Base-by-base conservation (phyloP, 2,113 vertebrate species). In the Sturnira hondurensis region DNA sequence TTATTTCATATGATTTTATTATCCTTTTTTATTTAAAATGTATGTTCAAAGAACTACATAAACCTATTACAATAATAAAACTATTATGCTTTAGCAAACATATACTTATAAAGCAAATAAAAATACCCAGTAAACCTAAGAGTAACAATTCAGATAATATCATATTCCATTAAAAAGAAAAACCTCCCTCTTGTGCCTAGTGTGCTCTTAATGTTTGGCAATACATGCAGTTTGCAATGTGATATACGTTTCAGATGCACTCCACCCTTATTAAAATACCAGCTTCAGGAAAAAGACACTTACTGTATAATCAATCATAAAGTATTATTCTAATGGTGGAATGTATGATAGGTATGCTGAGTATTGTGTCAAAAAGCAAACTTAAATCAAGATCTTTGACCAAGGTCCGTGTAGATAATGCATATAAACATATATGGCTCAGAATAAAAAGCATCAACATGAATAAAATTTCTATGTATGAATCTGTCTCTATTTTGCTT, bases 321-420 rank as follows among this genome's bases (percentile, higher is more conserved):
- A 89, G 91, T 97, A 96, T 97, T 98, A 97, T 98, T 98, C 92
- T 97, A 97, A 97, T 82, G 94, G 98, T 98, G 94, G 80, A 97
- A 97, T 96, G 92, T 33, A 84, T 85, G 96, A 98, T 97, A 98
- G 71, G 47, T 95, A 73, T 70, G 87, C 68, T 94, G 82, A 97
- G 47, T 74, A 95, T 87, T 96, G 94, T 86, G 96, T 68, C 61
- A 96, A 97, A 96, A 95, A 97, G 20, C 19, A 89, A 96, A 95
- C 47, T 90, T 73, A 95, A 97, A 89, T 74, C 74, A 31, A 97
- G 91, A 94, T 88, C 54, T 95, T 97, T 92, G 92, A 89, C 88
- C 63, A 83, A 91, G 85, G 54, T 91, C 88, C 78, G 50, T 74
- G 54, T 95, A 22, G 54, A 86, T 91, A 89, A 86, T 83, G 54